Evolutionary conservation across 2,113 vertebrate species (phyloP).

Genomic region (Myxocyprinus asiaticus): DNA sequence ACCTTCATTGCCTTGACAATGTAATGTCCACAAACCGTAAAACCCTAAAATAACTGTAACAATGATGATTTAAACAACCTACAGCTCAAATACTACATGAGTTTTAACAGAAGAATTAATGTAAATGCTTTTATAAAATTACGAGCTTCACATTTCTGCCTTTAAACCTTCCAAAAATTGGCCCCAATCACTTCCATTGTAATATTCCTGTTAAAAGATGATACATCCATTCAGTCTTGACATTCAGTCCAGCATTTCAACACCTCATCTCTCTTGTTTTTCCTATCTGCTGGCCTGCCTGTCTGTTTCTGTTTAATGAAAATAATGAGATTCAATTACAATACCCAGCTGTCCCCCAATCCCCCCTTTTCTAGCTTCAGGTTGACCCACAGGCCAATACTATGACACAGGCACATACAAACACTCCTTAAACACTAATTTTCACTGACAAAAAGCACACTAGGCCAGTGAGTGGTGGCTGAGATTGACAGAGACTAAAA

Average conservation of each 20-base stretch:
- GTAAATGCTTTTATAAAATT: too few relatives aligned
- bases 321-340: conserved; percentile 14
- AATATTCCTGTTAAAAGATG: conserved; percentile 24
- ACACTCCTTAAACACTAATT: conserved; percentile 16
- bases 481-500: conserved; percentile 3
- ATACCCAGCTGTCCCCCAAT: not conserved
- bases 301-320: conserved; percentile 11
- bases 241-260: not conserved
- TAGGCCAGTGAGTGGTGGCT: not conserved
- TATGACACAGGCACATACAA: conserved; percentile 8
- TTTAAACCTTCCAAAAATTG: not conserved
- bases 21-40: too few relatives aligned
- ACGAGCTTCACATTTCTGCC: not conserved
- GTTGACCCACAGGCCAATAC: not conserved
- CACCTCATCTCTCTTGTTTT: conserved; percentile 2
- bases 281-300: not conserved
- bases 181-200: too few relatives aligned
- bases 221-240: conserved; percentile 17
- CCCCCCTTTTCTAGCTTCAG: not conserved
- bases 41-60: too few relatives aligned
- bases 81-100: too few relatives aligned
- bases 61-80: too few relatives aligned
- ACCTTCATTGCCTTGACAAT: too few relatives aligned
- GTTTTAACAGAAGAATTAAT: too few relatives aligned
- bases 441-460: conserved; percentile 29